These are phyloP conservation scores for Pharmacophagus antenor DNA, from an alignment of 2,888 invertebrate species.

Conservation along the genomic window DNA sequence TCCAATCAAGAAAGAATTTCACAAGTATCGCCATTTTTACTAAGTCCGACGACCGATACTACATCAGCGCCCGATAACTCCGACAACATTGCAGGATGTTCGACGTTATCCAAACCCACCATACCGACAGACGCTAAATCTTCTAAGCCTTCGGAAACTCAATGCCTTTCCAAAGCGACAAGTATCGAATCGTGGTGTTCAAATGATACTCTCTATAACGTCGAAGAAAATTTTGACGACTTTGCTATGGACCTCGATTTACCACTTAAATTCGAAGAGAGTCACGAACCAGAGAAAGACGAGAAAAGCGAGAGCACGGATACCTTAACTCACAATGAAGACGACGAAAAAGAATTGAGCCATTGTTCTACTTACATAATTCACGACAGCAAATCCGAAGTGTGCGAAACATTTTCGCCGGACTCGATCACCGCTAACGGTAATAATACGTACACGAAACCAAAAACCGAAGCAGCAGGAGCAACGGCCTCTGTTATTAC, in stretches of 20 bases:
- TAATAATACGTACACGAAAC: conserved; percentile 68
- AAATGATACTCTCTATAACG: conserved; percentile 83
- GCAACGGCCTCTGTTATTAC: conserved; percentile 53
- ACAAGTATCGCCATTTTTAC: conserved; percentile 69
- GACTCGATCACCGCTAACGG: conserved; percentile 71
- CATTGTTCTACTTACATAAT: conserved; percentile 70
- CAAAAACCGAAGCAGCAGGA: conserved; percentile 52
- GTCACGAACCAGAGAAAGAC: conserved; percentile 43
- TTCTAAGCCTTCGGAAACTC: conserved; percentile 70
- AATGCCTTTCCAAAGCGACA: conserved; percentile 76
- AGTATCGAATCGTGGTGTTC: conserved; percentile 85
- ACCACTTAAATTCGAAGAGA: conserved; percentile 41
- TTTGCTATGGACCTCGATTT: conserved; percentile 64
- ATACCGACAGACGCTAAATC: conserved; percentile 73
- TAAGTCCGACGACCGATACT: conserved; percentile 69
- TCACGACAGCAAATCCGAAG: conserved; percentile 66
- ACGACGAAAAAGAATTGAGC: conserved; percentile 61
- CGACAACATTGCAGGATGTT: conserved; percentile 64
- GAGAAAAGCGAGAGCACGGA: conserved; percentile 66
- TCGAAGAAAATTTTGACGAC: conserved; percentile 81
- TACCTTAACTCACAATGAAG: conserved; percentile 67
- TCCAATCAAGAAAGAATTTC: conserved; percentile 63
- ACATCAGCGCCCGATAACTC: conserved; percentile 59
- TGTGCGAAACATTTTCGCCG: conserved; percentile 65
- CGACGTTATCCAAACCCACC: conserved; percentile 74